Base-by-base conservation (phyloP, 2,113 vertebrate species). In the Setophaga kirtlandii region DNA sequence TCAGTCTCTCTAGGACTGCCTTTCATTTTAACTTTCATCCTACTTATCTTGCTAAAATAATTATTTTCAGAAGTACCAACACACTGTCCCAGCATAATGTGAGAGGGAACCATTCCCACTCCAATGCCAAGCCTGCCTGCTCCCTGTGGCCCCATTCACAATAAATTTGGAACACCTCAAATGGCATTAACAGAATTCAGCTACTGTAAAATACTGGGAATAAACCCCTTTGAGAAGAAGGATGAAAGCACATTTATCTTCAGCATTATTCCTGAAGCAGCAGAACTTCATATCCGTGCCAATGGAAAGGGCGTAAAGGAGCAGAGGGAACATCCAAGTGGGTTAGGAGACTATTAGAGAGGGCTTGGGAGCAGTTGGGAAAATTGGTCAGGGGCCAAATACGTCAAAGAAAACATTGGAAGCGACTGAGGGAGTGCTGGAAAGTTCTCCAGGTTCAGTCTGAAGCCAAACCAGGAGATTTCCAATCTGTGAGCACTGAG, bases 381-480 rank as follows among this genome's bases (percentile, higher is more conserved):
- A 96, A 96, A 84, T 83, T 96, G 96, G 83, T 71, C 62, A 93
- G 58, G 21, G n/a, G 93, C 96, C 96, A 96, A 95, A 83, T 84
- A 93, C 79, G 76, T 93, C 86, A 92, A 65, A 71, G 85, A 89
- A 96, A 96, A 94, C 80, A 90, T 8, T 92, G 83, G 79, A 96
- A 86, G 53, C 56, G 12, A 79, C 83, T 16, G 1, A 37, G 71
- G 80, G 85, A 92, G 69, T 25, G 41, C 64, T 96, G 88, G 52
- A 94, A 87, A 90, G 30, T 73, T 93, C 91, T 91, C 67, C 71
- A 83, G 47, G 12, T 80, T 85, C 81, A 83, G n/a, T 58, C 52
- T 71, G 84, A 83, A 95, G 94, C 96, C 94, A 97, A 95, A 92
- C 41, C 76, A 87, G 76, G 71, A 90, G 76, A 52, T 81, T 93